Evolutionary conservation across 2,797 vertebrate genomes (phyloP), one percentile per base, ranked within the genome.

Genomic region (Periophthalmus magnuspinnatus): DNA sequence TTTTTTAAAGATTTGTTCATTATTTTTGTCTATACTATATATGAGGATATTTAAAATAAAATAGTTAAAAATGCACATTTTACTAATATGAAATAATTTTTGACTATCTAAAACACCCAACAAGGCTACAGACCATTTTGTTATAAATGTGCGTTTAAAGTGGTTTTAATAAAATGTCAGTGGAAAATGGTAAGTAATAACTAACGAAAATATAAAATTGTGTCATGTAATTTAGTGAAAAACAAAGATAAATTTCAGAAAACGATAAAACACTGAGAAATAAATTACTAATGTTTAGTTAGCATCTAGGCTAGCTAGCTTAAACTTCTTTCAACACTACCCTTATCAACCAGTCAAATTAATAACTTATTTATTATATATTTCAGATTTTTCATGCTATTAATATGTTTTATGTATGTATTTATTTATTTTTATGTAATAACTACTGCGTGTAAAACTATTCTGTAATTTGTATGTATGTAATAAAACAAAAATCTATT

Each of bases 141-240:
- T 14, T 45, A 45, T 45, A 14, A 45, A 45, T 45, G 36, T 38
- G 41, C 14, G 41, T 1, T 3, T 28, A 3, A 28, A 28, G 28
- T 28, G 28, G 2, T 50, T 50, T 50, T 50, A 19, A 5, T 22
- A 52, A 52, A 52, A 65, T 65, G 63, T 65, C 63, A 11, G 24
- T 33, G 28, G 45, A 65, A n/a, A 50, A 65, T 52, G 63, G 63
- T 65, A 52, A n/a, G 58, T 32, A 21, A n/a, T 10, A 28, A 33
- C 41, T 19, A 24, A 56, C 28, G 13, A 28, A 50, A 50, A 50
- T 16, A 50, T 41, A 34, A 60, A 60, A 60, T 60, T 33, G 11
- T 16, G 16, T 48, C 6, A 48, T 16, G 47, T 19, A 45, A 45
- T 14, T 11, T 45, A 45, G 13, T 13, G 45, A 45, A 3, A 45